Evolutionary conservation across 2,113 vertebrate species (phyloP), one percentile per base, ranked within the genome.

Genomic region (Ammodytes marinus): DNA sequence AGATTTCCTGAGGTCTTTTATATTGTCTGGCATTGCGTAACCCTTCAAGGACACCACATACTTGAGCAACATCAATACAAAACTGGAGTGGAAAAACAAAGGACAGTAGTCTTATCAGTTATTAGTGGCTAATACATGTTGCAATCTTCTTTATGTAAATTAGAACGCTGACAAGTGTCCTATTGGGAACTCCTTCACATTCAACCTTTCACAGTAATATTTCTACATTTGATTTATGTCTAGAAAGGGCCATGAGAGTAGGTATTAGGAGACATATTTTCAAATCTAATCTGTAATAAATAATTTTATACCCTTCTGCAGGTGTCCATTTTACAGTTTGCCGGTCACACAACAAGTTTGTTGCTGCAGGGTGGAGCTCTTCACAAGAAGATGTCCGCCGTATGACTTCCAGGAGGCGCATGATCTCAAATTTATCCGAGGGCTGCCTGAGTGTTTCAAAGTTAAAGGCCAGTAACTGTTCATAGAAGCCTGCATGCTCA

Each of bases 391-490:
- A 46, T 17, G 39, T 69, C 40, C 1, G 5, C 59, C 4, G 50
- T 4, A 0, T 43, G 17, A 86, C n/a, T 64, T 82, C 79, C 12
- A 70, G 50, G 14, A 82, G 74, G 47, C 64, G 58, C 74, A 86
- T 69, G 3, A 86, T 74, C 6, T 77, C 15, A 53, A 74, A 78
- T 5, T 6, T 52, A 35, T 63, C 19, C 52, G 43, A 52, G 1
- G 53, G 7, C 27, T 27, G 19, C 8, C 8, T 4, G 3, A 0
- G 3, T 37, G 50, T 69, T 77, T 69, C 6, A 58, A 85, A 69
- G 7, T 40, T 57, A 69, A 85, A 81, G 39, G 64, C 10, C 43
- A 85, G 40, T 7, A 85, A 39, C 4, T 81, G 45, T 37, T 81
- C 78, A 69, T 17, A 85, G 74, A 77, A 45, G 27, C 83, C 79